phyloP scores from a whole-genome alignment of 2,797 vertebrate species.

The Mormyrus hasselquistii region DNA sequence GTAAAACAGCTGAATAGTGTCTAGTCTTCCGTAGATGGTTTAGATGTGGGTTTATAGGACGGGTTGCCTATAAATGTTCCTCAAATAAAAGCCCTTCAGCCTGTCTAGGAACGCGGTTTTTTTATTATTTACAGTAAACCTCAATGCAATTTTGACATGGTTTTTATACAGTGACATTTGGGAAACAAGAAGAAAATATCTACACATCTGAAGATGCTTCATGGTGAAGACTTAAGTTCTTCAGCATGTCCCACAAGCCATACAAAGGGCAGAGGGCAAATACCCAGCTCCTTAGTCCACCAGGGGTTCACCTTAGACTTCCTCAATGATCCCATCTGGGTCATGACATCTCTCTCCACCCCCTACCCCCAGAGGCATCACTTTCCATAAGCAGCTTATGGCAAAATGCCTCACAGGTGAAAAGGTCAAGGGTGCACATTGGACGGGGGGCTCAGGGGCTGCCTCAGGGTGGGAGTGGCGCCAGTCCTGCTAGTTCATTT shows the following conservation, averaged over 20 bases:
- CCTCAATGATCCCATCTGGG: too few relatives aligned
- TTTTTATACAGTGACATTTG: background rate
- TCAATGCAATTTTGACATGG: background rate
- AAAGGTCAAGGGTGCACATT: background rate
- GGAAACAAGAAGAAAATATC: background rate
- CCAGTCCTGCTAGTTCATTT: background rate
- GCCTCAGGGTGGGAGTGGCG: background rate
- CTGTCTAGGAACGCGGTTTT: background rate
- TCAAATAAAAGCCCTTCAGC: constrained; percentile 1
- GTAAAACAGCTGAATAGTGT: background rate
- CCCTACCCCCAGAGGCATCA: background rate
- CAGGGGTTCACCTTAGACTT: background rate
- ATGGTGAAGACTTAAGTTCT: background rate
- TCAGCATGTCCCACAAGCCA: background rate
- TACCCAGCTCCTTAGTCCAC: background rate
- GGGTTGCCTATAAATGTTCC: background rate
- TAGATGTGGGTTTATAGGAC: background rate
- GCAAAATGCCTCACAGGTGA: constrained; percentile 18
- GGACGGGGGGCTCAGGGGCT: background rate
- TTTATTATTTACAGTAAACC: background rate
- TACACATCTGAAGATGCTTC: background rate
- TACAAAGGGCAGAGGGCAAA: background rate
- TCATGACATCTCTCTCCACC: background rate
- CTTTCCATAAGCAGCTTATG: background rate
- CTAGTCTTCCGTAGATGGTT: background rate